Conservation (phyloP, 2,888 invertebrate species). For the Maniola hyperantus region DNA sequence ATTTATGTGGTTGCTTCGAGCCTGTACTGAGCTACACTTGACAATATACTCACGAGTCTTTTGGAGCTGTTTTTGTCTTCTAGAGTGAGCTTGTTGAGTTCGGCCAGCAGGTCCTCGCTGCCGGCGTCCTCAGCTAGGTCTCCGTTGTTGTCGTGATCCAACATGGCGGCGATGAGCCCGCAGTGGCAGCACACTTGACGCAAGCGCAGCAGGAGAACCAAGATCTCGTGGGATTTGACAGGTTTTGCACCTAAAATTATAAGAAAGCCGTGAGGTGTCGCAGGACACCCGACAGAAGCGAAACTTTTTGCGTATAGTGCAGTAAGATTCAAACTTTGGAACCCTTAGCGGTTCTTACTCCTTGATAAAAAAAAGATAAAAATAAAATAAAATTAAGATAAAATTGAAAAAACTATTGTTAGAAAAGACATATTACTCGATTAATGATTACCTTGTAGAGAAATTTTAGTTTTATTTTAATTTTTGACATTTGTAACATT, state of each 20-base stretch:
- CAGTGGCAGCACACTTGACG: constrained; percentile 96
- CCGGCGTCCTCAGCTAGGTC: constrained; percentile 52
- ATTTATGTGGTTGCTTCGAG: no score
- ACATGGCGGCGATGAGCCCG: constrained; percentile 86
- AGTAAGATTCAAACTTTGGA: neutral
- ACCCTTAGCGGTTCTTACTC: no score
- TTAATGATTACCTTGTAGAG: no score
- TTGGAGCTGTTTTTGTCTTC: constrained; percentile 52
- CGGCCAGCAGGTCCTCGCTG: constrained; percentile 84
- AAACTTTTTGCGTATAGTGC: no score
- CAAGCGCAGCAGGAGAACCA: constrained; percentile 91
- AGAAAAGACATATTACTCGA: no score
- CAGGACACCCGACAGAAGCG: no score
- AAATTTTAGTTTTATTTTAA: no score
- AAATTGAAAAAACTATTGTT: no score
- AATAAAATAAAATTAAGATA: no score
- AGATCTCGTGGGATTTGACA: constrained; percentile 86
- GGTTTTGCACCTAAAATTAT: constrained; percentile 75
- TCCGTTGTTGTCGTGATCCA: constrained; percentile 62
- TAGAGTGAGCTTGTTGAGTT: constrained; percentile 84
- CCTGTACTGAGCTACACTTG: constrained; percentile 94
- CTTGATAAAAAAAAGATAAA: no score
- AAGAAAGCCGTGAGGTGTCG: neutral
- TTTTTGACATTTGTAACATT: no score
- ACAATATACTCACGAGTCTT: constrained; percentile 65